Base-by-base conservation (phyloP, 1,140 invertebrate species). In the Drosophila nikananu region DNA sequence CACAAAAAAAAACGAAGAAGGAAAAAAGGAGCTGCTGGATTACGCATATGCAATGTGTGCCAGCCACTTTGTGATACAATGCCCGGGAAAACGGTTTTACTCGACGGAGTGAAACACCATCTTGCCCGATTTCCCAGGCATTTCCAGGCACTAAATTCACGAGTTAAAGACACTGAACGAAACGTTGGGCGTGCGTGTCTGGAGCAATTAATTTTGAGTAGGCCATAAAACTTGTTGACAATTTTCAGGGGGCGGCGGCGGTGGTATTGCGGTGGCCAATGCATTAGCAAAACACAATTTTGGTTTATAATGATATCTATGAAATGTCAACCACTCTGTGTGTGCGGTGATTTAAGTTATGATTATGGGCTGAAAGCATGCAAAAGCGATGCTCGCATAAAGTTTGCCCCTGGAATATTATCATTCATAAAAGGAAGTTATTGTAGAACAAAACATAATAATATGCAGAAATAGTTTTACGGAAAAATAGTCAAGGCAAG, bases 31-130 rank as follows among this genome's bases (percentile, higher is more conserved):
- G 66, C 77, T 87, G 80, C 79, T 54, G 81, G 86, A 90, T 90
- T 89, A 89, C 81, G 81, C 84, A 89, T 87, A 89, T 71, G 86
- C 84, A 84, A 76, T 78, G 81, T 89, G 86, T 83, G 70, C 52
- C 52, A 71, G 80, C 83, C 83, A 86, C 83, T 86, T 86, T 86
- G 83, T 80, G 66, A 72, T 62, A 86, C 83, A 86, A 76, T 82
- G 48, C 55, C 60, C 6, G 27, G 35, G 15, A 27, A 72, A 63
- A 65, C n/a, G 9, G 32, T 61, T 70, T 55, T 62, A 41, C 55
- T 32, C 25, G 23, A 51, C 52, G 37, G 15, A 25, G 8, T 39
- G 27, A 64, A 41, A 39, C 46, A 63, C 48, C 15, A 39, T 59
- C 23, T 64, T 52, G 32, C 19, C 21, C 15, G 21, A 19, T 17